These are phyloP conservation scores for Xestobium rufovillosum DNA, from an alignment of 2,888 invertebrate species.

Conservation along the genomic window DNA sequence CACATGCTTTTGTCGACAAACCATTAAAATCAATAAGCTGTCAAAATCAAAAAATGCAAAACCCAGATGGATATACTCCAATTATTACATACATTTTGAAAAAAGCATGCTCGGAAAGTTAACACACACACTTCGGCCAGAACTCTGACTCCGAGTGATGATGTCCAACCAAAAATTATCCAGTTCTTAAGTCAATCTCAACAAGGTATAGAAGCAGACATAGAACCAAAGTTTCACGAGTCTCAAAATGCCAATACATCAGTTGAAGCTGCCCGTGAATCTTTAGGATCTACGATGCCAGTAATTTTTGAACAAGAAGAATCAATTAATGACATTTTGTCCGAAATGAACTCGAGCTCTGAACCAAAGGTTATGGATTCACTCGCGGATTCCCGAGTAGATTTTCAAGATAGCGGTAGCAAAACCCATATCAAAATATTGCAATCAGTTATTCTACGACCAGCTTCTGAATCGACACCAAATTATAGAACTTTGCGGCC, in stretches of 20 bases:
- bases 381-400: too few relatives aligned
- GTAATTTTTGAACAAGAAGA: slow-evolving; percentile 5
- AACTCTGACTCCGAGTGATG: too few relatives aligned
- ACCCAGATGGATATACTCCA: slow-evolving; percentile 10
- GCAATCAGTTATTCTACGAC: slow-evolving; percentile 5
- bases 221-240: too few relatives aligned
- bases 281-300: slow-evolving; percentile 6
- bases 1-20: too few relatives aligned
- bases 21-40: too few relatives aligned
- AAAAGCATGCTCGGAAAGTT: too few relatives aligned
- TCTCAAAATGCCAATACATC: background rate
- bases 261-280: slow-evolving; percentile 2
- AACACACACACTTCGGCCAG: too few relatives aligned
- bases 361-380: too few relatives aligned
- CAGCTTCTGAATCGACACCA: slow-evolving; percentile 2
- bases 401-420: slow-evolving; percentile 1
- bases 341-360: slow-evolving; percentile 5
- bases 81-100: slow-evolving; percentile 9
- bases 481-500: slow-evolving; percentile 1
- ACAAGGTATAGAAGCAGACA: too few relatives aligned
- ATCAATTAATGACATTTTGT: slow-evolving; percentile 6
- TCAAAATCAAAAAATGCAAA: too few relatives aligned
- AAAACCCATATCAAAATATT: slow-evolving; percentile 8
- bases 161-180: slow-evolving; percentile 8
- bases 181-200: slow-evolving; percentile 6